Percentiles rank a stretch among this genome's conserved stretches.
These are phyloP conservation scores for Brachionus rotundiformis DNA, from an alignment of 1,140 invertebrate species.

Conservation along the genomic window DNA sequence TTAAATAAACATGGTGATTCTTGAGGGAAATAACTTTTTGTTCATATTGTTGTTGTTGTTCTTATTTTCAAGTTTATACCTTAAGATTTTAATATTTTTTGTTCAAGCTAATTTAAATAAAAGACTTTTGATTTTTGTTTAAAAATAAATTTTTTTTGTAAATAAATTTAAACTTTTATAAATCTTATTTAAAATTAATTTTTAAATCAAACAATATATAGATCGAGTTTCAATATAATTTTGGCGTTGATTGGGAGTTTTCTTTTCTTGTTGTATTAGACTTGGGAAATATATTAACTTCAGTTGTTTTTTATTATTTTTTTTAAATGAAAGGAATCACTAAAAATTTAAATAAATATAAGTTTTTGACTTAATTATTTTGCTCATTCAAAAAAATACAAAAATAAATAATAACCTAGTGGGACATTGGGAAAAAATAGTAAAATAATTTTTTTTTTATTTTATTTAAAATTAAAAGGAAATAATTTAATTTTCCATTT, in stretches of 20 bases:
- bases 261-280: neutral
- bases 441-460: neutral
- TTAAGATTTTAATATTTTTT: no score
- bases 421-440: neutral
- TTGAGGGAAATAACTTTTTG: neutral
- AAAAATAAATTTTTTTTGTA: no score
- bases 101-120: no score
- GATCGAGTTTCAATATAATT: neutral
- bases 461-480: conserved; percentile 1
- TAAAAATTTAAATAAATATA: neutral
- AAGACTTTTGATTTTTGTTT: no score
- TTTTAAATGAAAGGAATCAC: neutral
- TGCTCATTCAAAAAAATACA: neutral
- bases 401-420: neutral
- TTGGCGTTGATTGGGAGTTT: no score
- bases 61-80: no score
- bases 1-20: neutral
- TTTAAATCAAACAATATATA: neutral
- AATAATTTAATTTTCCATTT: conserved; percentile 42
- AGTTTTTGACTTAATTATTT: neutral
- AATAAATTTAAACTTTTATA: neutral
- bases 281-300: no score
- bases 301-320: no score
- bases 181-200: no score
- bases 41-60: no score